Evolutionary conservation across 2,113 vertebrate species (phyloP).

Genomic region (Burhinus bistriatus): DNA sequence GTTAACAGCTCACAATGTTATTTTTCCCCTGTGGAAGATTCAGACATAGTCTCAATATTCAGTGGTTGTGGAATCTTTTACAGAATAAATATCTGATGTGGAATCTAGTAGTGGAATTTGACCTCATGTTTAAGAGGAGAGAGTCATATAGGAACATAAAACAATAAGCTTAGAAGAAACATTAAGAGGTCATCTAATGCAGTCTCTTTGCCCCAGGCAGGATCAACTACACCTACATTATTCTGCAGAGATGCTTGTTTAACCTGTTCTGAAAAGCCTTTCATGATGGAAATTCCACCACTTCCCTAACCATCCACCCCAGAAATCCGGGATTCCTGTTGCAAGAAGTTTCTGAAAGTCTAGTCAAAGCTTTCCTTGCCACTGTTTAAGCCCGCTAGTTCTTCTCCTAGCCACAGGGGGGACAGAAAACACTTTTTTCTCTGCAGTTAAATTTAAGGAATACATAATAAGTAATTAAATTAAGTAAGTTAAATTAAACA

Average conservation of each 20-base stretch:
- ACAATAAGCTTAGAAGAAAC: background rate
- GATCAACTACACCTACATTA: background rate
- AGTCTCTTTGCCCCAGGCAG: slow-evolving; percentile 35
- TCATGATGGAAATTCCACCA: slow-evolving; percentile 26
- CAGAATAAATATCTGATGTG: background rate
- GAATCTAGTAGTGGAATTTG: background rate
- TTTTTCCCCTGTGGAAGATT: background rate
- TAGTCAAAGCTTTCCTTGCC: background rate
- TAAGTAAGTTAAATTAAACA: background rate
- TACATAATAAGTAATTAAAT: background rate
- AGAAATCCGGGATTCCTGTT: background rate
- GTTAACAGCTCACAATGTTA: background rate
- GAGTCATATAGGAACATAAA: background rate
- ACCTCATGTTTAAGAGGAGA: background rate
- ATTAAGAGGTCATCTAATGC: slow-evolving; percentile 18
- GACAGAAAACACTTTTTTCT: background rate
- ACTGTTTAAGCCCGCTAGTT: background rate
- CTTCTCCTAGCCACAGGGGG: background rate
- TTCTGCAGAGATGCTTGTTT: background rate
- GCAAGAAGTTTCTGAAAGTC: background rate
- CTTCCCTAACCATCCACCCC: background rate
- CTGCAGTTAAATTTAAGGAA: background rate
- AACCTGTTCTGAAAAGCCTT: slow-evolving; percentile 54
- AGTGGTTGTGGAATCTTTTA: background rate
- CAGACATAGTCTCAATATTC: background rate